Evolutionary conservation across 2,797 vertebrate species (phyloP).

Genomic region (Chloroceryle amazona): DNA sequence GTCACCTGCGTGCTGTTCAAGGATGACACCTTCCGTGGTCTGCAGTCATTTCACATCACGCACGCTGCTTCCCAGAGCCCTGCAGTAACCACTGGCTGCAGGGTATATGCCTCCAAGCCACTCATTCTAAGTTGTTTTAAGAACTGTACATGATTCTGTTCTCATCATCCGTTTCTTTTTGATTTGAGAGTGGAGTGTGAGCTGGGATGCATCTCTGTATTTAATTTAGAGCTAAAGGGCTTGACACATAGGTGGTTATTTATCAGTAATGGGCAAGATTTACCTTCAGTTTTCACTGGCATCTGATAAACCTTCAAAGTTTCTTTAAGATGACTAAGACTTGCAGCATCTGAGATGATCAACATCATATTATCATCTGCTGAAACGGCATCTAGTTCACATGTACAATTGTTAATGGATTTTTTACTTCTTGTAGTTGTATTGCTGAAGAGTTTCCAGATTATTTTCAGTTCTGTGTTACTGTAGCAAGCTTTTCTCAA

Average conservation of each 20-base stretch:
- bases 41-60: not conserved
- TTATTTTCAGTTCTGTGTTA: constrained; percentile 51
- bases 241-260: not conserved
- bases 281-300: constrained; percentile 55
- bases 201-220: not conserved
- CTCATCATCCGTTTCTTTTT: not conserved
- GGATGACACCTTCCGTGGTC: not conserved
- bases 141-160: not conserved
- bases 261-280: constrained; percentile 5
- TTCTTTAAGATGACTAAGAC: constrained; percentile 50
- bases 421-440: constrained; percentile 20
- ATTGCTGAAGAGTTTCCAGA: constrained; percentile 56
- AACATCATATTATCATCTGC: constrained; percentile 27
- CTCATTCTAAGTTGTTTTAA: not conserved
- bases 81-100: not conserved
- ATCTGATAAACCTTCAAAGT: constrained; percentile 46
- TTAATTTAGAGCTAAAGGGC: not conserved
- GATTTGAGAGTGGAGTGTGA: not conserved
- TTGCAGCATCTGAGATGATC: constrained; percentile 31
- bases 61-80: not conserved
- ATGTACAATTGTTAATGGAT: constrained; percentile 42
- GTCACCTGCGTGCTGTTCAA: not conserved
- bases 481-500: constrained; percentile 44
- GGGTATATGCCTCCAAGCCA: not conserved
- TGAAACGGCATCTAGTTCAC: not conserved